Evolutionary conservation across 23 tunicate genomes (phyloP), one percentile per base, ranked within the genome.

Genomic region (Trididemnum clinides): DNA sequence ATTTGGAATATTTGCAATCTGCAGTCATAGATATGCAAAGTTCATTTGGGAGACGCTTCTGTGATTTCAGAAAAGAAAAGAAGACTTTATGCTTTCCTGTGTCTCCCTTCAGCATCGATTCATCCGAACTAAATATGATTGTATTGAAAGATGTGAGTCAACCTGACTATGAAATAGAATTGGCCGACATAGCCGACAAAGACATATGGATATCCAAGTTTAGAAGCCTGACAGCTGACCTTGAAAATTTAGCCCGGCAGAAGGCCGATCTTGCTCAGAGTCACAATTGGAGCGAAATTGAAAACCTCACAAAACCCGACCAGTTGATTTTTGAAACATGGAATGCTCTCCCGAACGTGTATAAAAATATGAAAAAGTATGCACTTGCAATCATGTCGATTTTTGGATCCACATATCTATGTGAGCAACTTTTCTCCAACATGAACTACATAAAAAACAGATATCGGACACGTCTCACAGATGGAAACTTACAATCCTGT

Each of bases 341-440:
- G 77, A 70, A 70, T 70, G 77, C 77, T 70, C 77, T 70, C 77
- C 77, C 37, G 18, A n/a, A 70, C 21, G 21, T n/a, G 77, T 70
- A 70, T 31, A n/a, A 70, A 7, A 70, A 70, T 10, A 70, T 70
- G 39, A 70, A 70, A 70, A 70, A 70, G 77, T 70, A 70, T 70
- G 77, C 77, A 31, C 77, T 70, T 28, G 77, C 21, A 33, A 27
- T 33, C 77, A 15, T 70, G 77, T 70, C 77, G 77, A 70, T 70
- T 10, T 70, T 76, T 76, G 28, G 69, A 76, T 76, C 82, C 82
- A 76, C 82, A 76, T 76, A 76, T 27, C 27, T 76, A 76, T 76
- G 82, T 44, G 82, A 76, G 82, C 82, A 76, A 44, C 62, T 76
- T 76, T 76, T 76, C 82, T 76, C 82, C 18, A 76, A 44, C 82